Percentiles rank a stretch among this genome's conserved stretches.
These are phyloP conservation scores for Heteromyza rotundicornis DNA, from an alignment of 2,888 invertebrate species.

Conservation along the genomic window DNA sequence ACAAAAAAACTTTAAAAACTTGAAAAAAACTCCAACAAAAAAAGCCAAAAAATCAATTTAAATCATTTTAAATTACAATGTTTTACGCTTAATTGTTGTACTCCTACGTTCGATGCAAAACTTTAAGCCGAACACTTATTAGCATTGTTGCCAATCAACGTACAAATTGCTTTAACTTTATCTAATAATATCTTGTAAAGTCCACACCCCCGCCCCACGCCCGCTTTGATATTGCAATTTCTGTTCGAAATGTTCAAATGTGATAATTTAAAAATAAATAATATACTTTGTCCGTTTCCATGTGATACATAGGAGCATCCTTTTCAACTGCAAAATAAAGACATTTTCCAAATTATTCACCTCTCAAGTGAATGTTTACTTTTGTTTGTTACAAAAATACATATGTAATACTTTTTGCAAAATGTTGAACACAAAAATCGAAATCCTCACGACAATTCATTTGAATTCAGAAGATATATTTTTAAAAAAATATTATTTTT, in stretches of 20 bases:
- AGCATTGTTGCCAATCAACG: slow-evolving; percentile 22
- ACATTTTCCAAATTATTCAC: slow-evolving; percentile 11
- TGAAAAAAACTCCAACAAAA: slow-evolving; percentile 25
- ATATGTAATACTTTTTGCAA: too few relatives aligned
- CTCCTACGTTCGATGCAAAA: too few relatives aligned
- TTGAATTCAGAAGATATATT: background rate
- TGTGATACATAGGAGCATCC: too few relatives aligned
- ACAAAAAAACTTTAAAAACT: slow-evolving; percentile 20
- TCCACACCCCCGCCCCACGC: too few relatives aligned
- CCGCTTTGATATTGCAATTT: too few relatives aligned
- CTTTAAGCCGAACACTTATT: slow-evolving; percentile 12
- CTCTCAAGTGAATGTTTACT: slow-evolving; percentile 12
- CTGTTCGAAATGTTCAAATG: too few relatives aligned
- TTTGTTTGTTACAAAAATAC: slow-evolving; percentile 8
- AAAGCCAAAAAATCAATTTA: slow-evolving; percentile 18
- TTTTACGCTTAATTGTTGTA: slow-evolving; percentile 24
- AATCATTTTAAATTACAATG: slow-evolving; percentile 28
- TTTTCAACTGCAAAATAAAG: too few relatives aligned
- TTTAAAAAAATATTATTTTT: background rate
- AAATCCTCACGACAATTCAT: background rate
- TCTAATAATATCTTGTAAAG: too few relatives aligned
- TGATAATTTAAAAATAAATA: too few relatives aligned
- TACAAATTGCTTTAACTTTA: slow-evolving; percentile 27
- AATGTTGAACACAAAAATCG: too few relatives aligned
- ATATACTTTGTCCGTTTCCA: too few relatives aligned